phyloP scores from a whole-genome alignment of 1,140 invertebrate genomes.

The Bombus confusus region DNA sequence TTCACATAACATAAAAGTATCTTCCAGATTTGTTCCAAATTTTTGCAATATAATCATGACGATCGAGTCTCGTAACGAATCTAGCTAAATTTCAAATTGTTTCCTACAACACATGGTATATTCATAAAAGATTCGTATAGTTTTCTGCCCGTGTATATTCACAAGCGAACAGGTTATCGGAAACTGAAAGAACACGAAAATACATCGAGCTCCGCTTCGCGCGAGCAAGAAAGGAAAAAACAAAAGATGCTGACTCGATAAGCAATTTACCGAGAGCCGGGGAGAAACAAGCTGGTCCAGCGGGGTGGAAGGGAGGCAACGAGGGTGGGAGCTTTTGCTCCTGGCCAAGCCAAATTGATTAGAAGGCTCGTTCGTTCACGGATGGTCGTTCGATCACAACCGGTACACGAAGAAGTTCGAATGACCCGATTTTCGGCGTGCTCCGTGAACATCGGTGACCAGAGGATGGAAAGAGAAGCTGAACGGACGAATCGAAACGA shows the following conservation, averaged over 20 bases:
- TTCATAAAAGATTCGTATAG: too few species aligned
- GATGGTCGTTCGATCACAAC: conserved; percentile 22
- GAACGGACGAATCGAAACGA: background rate
- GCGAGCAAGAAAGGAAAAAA: background rate
- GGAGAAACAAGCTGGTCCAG: conserved; percentile 13
- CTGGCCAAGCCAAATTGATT: conserved; percentile 60
- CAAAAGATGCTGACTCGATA: conserved; percentile 60
- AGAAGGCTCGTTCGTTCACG: conserved; percentile 58
- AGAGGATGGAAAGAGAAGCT: background rate
- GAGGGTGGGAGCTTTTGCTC: background rate
- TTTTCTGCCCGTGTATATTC: too few species aligned
- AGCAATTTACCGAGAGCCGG: conserved; percentile 51
- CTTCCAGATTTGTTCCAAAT: too few species aligned
- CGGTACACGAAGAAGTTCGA: conserved; percentile 44
- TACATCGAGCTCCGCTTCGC: conserved; percentile 35
- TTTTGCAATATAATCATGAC: too few species aligned
- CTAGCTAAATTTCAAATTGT: too few species aligned
- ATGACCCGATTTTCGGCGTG: conserved; percentile 55
- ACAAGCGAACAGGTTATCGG: background rate
- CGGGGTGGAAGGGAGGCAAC: background rate
- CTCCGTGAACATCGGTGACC: background rate
- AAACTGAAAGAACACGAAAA: conserved; percentile 3
- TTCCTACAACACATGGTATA: too few species aligned
- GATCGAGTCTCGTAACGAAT: too few species aligned
- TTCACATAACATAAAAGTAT: too few species aligned